Evolutionary conservation across 2,888 invertebrate genomes (phyloP).

Genomic region (Apotomis betuletana): DNA sequence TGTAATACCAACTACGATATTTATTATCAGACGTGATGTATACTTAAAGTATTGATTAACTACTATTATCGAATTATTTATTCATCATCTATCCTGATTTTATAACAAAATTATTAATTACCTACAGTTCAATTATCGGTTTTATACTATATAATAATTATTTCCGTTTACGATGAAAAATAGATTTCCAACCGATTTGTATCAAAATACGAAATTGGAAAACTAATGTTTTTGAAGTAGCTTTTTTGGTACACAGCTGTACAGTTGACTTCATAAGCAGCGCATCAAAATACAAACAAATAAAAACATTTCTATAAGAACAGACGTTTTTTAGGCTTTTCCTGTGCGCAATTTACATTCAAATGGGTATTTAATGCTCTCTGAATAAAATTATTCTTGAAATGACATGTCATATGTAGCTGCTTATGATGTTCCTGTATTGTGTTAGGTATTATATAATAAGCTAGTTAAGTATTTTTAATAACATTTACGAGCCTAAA

Average conservation of each 20-base stretch:
- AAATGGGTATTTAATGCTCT: too few relatives aligned
- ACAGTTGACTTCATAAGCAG: not conserved
- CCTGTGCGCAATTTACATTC: too few relatives aligned
- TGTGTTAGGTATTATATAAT: not conserved
- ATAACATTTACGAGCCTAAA: conserved; percentile 7
- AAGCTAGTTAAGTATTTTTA: conserved; percentile 20
- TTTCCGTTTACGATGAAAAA: too few relatives aligned
- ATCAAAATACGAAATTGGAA: not conserved
- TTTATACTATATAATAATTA: not conserved
- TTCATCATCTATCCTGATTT: not conserved
- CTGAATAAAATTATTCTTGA: too few relatives aligned
- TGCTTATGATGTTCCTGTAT: conserved; percentile 1
- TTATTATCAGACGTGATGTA: too few relatives aligned
- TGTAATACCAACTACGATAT: not conserved
- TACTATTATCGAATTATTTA: too few relatives aligned
- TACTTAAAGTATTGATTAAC: too few relatives aligned
- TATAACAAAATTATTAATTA: not conserved
- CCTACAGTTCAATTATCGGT: not conserved
- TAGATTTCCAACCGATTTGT: not conserved
- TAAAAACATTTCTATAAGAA: not conserved
- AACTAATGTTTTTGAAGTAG: not conserved
- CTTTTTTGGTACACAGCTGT: not conserved
- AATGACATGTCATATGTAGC: too few relatives aligned
- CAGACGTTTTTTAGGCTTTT: not conserved
- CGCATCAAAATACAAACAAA: not conserved